Base-by-base conservation (phyloP, 2,797 vertebrate genomes). In the Dendrocincla tyrannina region DNA sequence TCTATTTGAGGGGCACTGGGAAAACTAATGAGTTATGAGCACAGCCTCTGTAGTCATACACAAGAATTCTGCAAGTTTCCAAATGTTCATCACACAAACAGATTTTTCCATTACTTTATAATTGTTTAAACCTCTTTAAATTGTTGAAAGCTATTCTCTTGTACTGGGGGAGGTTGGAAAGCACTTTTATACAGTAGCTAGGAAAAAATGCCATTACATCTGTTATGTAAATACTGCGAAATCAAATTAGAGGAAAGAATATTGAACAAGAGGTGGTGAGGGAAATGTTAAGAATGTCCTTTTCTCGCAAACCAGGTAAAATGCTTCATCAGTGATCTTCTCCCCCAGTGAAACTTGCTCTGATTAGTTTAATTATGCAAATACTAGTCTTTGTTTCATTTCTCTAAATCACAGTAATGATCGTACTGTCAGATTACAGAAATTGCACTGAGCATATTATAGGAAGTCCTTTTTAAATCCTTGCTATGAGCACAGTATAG, bases 161-260 rank as follows among this genome's bases (percentile, higher is more conserved):
- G 14, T 72, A 24, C 10, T 77, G 46, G 3, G 19, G 5, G 24
- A 89, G 15, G 14, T 49, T 32, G 16, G 52, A 78, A 78, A 88
- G 17, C 7, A 58, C 7, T 81, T 91, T 72, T 68, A 44, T 80
- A 49, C n/a, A 4, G 15, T 47, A 67, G 17, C n/a, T 49, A 81
- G 30, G 33, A 76, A 81, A 82, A 78, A 74, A 68, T 73, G 9
- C 18, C 27, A 30, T 88, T 91, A 56, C 7, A 66, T 58, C 4
- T 85, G 66, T 56, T 84, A 53, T 19, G 69, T 80, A 95, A 93
- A 93, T 86, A 91, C 20, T 64, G 8, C 60, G 37, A 90, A 94
- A 94, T 73, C 59, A 67, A 80, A 89, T 96, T 74, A 91, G 33
- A 85, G 20, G 20, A 77, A 85, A 74, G 20, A 77, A 44, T 56